Percentiles rank a stretch among this genome's conserved stretches.
Conservation (phyloP, 2,888 invertebrate species). For the Halictus ligatus region DNA sequence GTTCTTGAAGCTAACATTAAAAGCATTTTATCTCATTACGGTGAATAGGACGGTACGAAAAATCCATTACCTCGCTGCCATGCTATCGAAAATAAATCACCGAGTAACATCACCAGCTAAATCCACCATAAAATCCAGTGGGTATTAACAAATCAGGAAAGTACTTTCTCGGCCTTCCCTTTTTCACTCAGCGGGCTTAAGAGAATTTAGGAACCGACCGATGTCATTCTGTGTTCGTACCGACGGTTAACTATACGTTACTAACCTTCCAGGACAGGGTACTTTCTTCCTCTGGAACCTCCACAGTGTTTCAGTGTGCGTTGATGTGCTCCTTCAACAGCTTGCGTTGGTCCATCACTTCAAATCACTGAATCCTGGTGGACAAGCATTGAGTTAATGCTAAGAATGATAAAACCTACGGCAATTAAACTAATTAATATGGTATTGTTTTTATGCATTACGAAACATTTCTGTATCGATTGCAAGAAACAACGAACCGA, state of each 20-base stretch:
- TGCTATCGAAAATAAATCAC: constrained; percentile 64
- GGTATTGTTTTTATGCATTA: background rate
- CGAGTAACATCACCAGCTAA: constrained; percentile 48
- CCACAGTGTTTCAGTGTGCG: background rate
- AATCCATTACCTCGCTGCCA: constrained; percentile 55
- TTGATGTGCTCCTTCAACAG: constrained; percentile 28
- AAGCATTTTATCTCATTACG: constrained; percentile 48
- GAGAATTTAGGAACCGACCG: constrained; percentile 69
- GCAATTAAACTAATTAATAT: background rate
- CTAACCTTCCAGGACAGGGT: constrained; percentile 28
- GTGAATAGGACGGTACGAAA: constrained; percentile 34
- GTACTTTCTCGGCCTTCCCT: constrained; percentile 66
- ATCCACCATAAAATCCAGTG: constrained; percentile 66
- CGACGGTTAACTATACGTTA: constrained; percentile 53
- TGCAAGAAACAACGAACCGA: background rate
- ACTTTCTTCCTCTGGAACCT: constrained; percentile 13
- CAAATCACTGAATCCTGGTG: constrained; percentile 32
- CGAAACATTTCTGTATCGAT: background rate
- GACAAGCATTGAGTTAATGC: background rate
- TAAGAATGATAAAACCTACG: background rate
- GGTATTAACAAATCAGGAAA: constrained; percentile 73
- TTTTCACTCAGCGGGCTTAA: constrained; percentile 72
- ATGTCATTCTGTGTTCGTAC: constrained; percentile 50
- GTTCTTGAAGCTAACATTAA: constrained; percentile 31
- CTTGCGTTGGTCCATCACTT: constrained; percentile 40